Conservation (phyloP, 2,797 vertebrate species). For the Propithecus deckenii region DNA sequence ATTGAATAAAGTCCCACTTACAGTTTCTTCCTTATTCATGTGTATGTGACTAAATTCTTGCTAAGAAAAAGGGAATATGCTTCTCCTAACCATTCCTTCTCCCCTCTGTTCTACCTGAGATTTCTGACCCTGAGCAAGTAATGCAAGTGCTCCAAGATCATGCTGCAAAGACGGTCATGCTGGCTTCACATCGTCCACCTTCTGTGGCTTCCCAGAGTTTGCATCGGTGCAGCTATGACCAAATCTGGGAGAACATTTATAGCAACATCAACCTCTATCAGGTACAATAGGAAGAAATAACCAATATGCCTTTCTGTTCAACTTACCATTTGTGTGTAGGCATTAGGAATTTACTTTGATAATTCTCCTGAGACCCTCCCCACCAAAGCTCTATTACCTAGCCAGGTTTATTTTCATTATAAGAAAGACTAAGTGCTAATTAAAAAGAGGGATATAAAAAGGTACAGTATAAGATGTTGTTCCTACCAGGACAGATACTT, state of each 20-base stretch:
- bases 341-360: not conserved
- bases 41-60: not conserved
- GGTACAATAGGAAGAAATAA: slow-evolving; percentile 74
- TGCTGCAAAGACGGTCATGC: not conserved
- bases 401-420: not conserved
- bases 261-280: slow-evolving; percentile 72
- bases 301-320: not conserved
- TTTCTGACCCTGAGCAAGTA: slow-evolving; percentile 78
- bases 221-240: not conserved
- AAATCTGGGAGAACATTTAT: slow-evolving; percentile 84
- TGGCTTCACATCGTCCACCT: not conserved
- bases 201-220: slow-evolving; percentile 36
- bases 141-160: slow-evolving; percentile 83
- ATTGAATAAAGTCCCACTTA: not conserved
- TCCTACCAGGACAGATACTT: not conserved
- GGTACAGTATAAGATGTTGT: not conserved
- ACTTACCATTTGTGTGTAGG: not conserved
- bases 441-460: not conserved
- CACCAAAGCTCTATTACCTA: not conserved
- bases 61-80: not conserved
- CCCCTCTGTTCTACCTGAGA: slow-evolving; percentile 76
- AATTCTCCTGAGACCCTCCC: not conserved
- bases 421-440: not conserved
- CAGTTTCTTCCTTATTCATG: not conserved
- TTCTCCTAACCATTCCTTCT: not conserved